phyloP scores from a whole-genome alignment of 2,113 vertebrate species.

The Charina bottae region DNA sequence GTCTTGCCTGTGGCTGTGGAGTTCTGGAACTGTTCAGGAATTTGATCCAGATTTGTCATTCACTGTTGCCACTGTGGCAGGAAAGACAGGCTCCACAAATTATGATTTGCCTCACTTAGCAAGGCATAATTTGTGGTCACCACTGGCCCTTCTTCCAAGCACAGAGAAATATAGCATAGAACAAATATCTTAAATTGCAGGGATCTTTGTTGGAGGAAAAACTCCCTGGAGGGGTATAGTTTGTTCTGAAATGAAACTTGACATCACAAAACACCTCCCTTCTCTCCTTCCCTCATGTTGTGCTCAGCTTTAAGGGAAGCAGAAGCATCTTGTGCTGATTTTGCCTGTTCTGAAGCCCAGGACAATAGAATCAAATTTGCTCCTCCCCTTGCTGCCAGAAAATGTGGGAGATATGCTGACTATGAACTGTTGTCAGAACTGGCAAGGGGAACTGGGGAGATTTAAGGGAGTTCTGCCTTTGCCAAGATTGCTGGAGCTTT shows the following conservation, averaged over 20 bases:
- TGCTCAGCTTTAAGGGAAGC: background rate
- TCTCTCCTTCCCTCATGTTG: background rate
- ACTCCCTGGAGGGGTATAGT: background rate
- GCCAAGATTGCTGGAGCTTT: background rate
- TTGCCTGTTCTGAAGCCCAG: background rate
- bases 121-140: background rate
- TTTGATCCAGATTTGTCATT: background rate
- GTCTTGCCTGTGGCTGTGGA: background rate
- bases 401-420: too few species aligned
- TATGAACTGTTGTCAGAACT: background rate
- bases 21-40: background rate
- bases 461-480: background rate
- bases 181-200: background rate
- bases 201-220: background rate
- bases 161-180: background rate
- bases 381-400: background rate
- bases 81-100: background rate
- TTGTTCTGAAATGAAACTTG: background rate
- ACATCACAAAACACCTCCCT: background rate
- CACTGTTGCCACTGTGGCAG: background rate
- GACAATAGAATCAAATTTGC: background rate
- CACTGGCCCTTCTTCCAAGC: background rate
- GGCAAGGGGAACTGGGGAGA: background rate
- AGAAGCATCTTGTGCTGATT: background rate
- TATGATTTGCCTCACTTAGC: background rate